Evolutionary conservation across 1,140 invertebrate species (phyloP).

Genomic region (Zaprionus nigranus): DNA sequence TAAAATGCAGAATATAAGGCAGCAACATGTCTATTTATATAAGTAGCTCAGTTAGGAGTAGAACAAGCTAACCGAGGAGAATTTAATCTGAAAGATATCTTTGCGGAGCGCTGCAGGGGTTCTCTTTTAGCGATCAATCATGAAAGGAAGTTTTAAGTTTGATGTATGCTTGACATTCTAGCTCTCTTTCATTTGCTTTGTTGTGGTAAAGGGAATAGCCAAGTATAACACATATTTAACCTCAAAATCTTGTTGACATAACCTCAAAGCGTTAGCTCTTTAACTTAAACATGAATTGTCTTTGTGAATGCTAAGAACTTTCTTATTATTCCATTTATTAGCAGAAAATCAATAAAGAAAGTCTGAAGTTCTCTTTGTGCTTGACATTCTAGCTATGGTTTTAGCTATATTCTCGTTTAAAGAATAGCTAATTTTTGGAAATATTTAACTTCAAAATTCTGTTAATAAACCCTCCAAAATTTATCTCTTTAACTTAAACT

Average conservation of each 20-base stretch:
- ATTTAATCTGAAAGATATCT: neutral
- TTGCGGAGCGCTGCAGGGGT: neutral
- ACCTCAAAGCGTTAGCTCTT: too few species aligned
- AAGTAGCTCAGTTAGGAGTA: neutral
- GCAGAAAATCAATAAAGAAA: too few species aligned
- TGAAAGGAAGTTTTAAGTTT: neutral
- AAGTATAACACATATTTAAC: too few species aligned
- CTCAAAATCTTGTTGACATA: too few species aligned
- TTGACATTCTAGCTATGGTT: neutral
- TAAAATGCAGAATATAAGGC: constrained; percentile 43
- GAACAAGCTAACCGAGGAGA: neutral
- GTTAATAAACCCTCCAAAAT: too few species aligned
- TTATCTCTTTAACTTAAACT: too few species aligned
- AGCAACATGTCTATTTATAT: constrained; percentile 13
- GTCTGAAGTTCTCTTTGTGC: too few species aligned
- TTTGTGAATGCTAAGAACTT: too few species aligned
- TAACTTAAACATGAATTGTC: too few species aligned
- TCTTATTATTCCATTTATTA: too few species aligned
- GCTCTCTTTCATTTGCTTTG: too few species aligned
- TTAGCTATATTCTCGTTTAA: neutral
- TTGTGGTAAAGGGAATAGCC: too few species aligned
- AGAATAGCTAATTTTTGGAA: neutral
- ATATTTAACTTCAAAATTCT: neutral
- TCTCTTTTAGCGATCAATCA: neutral
- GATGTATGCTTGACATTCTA: neutral